Evolutionary conservation across 2,113 vertebrate species (phyloP).

Genomic region (Agapornis roseicollis): DNA sequence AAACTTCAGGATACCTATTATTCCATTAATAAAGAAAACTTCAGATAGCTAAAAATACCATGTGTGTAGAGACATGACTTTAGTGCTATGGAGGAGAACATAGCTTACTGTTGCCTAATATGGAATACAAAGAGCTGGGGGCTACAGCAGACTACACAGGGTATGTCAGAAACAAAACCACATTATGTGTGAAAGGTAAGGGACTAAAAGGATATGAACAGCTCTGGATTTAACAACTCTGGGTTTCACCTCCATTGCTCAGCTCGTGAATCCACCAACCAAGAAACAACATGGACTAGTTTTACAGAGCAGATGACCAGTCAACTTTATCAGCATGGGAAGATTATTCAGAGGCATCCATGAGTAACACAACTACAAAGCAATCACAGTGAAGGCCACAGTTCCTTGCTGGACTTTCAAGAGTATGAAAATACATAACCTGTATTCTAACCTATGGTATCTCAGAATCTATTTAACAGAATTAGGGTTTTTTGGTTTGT

Average conservation of each 20-base stretch:
- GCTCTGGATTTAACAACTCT: background rate
- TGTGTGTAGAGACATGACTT: background rate
- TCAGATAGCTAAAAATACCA: background rate
- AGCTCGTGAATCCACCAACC: background rate
- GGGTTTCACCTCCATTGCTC: background rate
- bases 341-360: background rate
- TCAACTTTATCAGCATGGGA: background rate
- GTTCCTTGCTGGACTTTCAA: background rate
- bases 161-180: background rate
- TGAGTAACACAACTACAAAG: background rate
- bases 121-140: background rate
- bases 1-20: background rate
- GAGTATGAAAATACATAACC: background rate
- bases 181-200: background rate
- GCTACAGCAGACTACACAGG: background rate
- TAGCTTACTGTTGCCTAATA: background rate
- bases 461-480: background rate
- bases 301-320: background rate
- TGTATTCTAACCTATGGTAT: background rate
- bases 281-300: accelerated
- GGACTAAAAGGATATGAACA: background rate
- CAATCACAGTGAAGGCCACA: background rate
- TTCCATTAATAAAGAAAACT: background rate
- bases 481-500: accelerated
- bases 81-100: background rate